phyloP scores from a whole-genome alignment of 1,140 invertebrate species.

The Panagrolaimus sp. region DNA sequence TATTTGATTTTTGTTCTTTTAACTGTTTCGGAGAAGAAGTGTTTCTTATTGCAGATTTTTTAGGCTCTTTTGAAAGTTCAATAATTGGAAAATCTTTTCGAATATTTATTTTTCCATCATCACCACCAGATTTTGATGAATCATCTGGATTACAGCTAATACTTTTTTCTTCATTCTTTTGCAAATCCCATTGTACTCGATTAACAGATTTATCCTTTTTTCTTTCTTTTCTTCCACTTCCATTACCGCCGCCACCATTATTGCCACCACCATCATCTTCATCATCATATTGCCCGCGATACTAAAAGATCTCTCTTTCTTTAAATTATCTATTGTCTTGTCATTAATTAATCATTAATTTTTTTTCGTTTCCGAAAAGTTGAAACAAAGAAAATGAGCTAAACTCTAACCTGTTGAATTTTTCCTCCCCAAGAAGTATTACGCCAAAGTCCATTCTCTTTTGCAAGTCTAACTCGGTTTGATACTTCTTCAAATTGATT shows the following conservation, averaged over 20 bases:
- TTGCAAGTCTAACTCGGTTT: constrained; percentile 45
- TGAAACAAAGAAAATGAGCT: neutral
- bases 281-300: constrained; percentile 50
- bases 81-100: neutral
- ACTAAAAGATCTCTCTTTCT: constrained; percentile 33
- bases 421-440: constrained; percentile 52
- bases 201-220: constrained; percentile 36
- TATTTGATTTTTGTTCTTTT: neutral
- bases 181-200: constrained; percentile 51
- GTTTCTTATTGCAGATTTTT: neutral
- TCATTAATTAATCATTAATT: no score
- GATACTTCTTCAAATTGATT: constrained; percentile 34
- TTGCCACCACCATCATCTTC: constrained; percentile 6
- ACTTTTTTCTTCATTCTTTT: constrained; percentile 55
- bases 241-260: constrained; percentile 5
- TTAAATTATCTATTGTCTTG: no score
- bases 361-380: no score
- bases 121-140: neutral
- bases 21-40: neutral
- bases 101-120: neutral
- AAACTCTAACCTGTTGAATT: constrained; percentile 44
- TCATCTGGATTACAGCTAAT: constrained; percentile 15
- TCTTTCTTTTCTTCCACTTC: constrained; percentile 17
- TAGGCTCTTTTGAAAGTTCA: neutral
- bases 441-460: constrained; percentile 52